phyloP scores from a whole-genome alignment of 35 echinoderm and acorn worm genomes.

The Stichopus chloronotus region DNA sequence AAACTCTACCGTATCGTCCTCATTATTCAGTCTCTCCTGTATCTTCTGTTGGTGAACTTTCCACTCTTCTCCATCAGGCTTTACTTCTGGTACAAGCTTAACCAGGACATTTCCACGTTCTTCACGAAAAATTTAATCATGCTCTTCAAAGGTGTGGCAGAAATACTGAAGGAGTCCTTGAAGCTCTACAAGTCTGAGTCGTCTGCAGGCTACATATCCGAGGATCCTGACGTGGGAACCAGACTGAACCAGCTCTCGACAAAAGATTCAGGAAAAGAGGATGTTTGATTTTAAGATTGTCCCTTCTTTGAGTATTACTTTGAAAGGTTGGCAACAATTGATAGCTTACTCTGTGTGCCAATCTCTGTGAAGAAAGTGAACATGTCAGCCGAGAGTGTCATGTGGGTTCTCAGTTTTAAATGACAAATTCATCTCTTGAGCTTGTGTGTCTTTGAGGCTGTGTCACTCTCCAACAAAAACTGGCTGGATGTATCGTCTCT shows the following conservation, averaged over 20 bases:
- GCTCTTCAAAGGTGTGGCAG: conserved; percentile 75
- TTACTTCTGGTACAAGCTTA: conserved; percentile 73
- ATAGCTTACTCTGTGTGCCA: too few species aligned
- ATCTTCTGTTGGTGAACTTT: conserved; percentile 76
- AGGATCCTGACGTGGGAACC: conserved; percentile 12
- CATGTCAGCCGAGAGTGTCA: too few species aligned
- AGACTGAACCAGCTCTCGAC: conserved; percentile 2
- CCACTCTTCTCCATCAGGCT: conserved; percentile 85
- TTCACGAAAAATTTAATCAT: conserved; percentile 90
- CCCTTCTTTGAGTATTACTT: too few species aligned
- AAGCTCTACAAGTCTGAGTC: conserved; percentile 59
- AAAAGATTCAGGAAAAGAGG: conserved; percentile 18
- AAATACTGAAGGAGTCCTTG: conserved; percentile 64
- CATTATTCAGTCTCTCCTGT: conserved; percentile 74
- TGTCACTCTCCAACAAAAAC: too few species aligned
- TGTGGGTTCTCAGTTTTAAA: too few species aligned
- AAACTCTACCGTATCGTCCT: conserved; percentile 62
- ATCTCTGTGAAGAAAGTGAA: too few species aligned
- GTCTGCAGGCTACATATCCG: background rate
- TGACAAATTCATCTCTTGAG: too few species aligned
- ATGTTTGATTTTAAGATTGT: background rate
- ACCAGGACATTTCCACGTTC: conserved; percentile 72
- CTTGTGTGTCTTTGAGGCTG: too few species aligned
- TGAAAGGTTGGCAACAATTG: too few species aligned
- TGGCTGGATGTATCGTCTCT: too few species aligned